phyloP scores from a whole-genome alignment of 92 coral and sea anemone genomes.

The Palythoa grandiflora region DNA sequence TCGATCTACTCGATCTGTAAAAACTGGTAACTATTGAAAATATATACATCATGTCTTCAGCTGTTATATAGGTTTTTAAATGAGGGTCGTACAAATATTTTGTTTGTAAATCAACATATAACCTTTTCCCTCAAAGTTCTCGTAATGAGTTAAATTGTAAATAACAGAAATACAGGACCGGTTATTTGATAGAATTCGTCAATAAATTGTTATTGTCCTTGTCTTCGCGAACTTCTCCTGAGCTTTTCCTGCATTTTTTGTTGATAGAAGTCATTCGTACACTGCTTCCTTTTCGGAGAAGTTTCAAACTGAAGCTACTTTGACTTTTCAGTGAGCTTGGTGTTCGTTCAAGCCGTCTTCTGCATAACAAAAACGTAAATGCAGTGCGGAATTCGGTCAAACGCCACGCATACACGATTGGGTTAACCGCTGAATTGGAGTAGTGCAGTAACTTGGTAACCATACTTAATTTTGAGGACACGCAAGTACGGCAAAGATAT shows the following conservation, averaged over 20 bases:
- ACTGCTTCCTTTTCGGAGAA: constrained; percentile 23
- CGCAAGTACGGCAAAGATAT: constrained; percentile 50
- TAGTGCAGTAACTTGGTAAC: constrained; percentile 68
- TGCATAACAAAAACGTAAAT: constrained; percentile 44
- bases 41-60: no score
- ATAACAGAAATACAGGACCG: neutral
- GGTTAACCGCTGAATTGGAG: constrained; percentile 75
- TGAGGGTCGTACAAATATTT: neutral
- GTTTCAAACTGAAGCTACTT: constrained; percentile 37
- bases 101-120: neutral
- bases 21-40: no score
- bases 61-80: no score
- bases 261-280: neutral
- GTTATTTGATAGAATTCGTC: neutral
- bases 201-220: constrained; percentile 21
- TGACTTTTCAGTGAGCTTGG: constrained; percentile 28
- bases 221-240: neutral
- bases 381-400: constrained; percentile 74
- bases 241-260: neutral
- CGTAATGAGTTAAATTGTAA: neutral
- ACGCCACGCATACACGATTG: constrained; percentile 64
- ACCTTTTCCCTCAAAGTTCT: neutral
- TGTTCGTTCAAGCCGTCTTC: neutral
- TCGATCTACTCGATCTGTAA: no score
- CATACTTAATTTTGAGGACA: constrained; percentile 53